Evolutionary conservation across 2,797 vertebrate genomes (phyloP), one percentile per base, ranked within the genome.

Genomic region (Macroramphosus scolopax): DNA sequence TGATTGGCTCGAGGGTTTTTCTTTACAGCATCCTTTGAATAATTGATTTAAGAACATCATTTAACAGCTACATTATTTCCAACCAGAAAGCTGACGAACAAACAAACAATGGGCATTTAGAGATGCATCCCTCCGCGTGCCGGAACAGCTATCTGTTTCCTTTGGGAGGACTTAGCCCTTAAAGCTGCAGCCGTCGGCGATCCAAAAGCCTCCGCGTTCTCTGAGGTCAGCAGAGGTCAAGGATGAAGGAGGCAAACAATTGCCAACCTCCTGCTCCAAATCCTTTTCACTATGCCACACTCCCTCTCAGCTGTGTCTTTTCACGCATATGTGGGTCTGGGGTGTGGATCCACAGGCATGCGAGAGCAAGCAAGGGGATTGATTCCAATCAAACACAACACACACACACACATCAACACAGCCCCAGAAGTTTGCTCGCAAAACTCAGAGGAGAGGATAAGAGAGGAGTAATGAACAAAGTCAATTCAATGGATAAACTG

Each of bases 161-260:
- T 59, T 49, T 51, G 43, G 46, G 56, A 39, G 43, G 56, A 53
- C 20, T 47, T 31, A 65, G 70, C 67, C 69, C 72, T 62, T 58
- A 62, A 68, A 71, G 63, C 45, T 1, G 34, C 49, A 6, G 26
- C 33, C 38, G 51, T 47, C 58, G 40, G 37, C 55, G 24, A 52
- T 68, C 62, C 49, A n/a, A 61, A 22, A 62, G 59, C 63, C 64
- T 36, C 47, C 8, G 11, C 29, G 10, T 50, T 64, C 68, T 58
- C 47, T 0, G 22, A 64, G 79, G 77, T 82, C 79, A 58, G 51
- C 13, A 50, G 44, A 63, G 82, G 83, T 84, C 78, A 81, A 70
- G 82, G 74, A 82, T 77, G 77, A 80, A 78, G 67, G 58, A 58
- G 40, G 57, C 47, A 63, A 73, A 84, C 82, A 84, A 81, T 78